These are phyloP conservation scores for Aphelocoma californica DNA, from an alignment of 2,797 vertebrate species.

Conservation along the genomic window DNA sequence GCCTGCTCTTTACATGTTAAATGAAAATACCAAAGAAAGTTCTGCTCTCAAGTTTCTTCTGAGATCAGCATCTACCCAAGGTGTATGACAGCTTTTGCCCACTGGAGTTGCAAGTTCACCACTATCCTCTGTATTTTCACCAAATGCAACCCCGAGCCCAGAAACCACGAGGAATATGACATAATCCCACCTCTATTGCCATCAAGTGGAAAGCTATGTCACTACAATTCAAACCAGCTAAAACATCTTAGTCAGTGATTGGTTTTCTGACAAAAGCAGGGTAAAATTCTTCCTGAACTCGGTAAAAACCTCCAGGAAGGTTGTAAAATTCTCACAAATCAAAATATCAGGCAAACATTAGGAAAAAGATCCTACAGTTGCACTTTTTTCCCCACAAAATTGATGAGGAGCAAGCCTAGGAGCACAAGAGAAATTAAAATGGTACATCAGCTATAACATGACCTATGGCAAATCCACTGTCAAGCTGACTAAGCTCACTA, in stretches of 20 bases:
- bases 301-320: neutral
- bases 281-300: neutral
- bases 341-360: neutral
- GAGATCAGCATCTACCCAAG: neutral
- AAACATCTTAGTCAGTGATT: neutral
- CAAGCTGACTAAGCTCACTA: neutral
- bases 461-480: neutral
- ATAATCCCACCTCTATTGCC: conserved; percentile 40
- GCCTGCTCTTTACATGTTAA: neutral
- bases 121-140: neutral
- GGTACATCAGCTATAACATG: neutral
- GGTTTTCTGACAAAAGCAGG: neutral
- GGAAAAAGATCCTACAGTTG: neutral
- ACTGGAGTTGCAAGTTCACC: neutral
- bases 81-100: neutral
- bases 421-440: neutral
- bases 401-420: neutral
- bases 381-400: neutral
- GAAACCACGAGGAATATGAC: neutral
- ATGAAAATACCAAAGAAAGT: neutral
- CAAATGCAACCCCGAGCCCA: neutral
- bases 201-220: conserved; percentile 50
- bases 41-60: neutral
- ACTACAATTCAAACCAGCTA: neutral
- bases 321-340: neutral